Conservation (phyloP, 1,140 invertebrate species). For the Diuraphis noxia region DNA sequence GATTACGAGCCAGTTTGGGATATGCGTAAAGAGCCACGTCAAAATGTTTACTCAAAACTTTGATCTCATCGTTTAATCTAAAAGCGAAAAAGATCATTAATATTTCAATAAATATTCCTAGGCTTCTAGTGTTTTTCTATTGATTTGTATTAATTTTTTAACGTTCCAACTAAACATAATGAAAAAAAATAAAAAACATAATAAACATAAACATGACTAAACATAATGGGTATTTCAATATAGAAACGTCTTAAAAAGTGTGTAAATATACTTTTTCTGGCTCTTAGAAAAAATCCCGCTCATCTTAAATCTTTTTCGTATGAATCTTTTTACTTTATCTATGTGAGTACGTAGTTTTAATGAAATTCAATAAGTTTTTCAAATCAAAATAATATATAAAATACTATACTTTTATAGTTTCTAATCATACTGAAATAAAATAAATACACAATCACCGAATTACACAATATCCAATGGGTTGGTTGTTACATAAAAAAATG, state of each 20-base stretch:
- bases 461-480: conserved; percentile 38
- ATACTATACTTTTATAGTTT: no score
- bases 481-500: conserved; percentile 17
- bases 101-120: background rate
- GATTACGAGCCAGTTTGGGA: conserved; percentile 4
- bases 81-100: background rate
- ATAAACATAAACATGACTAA: no score
- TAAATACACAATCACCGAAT: background rate
- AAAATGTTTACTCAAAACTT: conserved; percentile 14
- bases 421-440: background rate
- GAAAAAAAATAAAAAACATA: no score
- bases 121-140: background rate
- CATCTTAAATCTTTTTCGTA: background rate
- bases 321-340: background rate
- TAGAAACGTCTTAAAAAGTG: background rate
- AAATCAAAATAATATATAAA: background rate
- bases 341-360: background rate
- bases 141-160: background rate
- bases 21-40: background rate
- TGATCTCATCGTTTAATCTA: conserved; percentile 20
- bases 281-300: background rate
- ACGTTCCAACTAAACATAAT: background rate
- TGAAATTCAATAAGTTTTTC: background rate
- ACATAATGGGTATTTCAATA: no score
- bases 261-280: background rate